These are phyloP conservation scores for Garra rufa DNA, from an alignment of 2,113 vertebrate species.

Conservation along the genomic window DNA sequence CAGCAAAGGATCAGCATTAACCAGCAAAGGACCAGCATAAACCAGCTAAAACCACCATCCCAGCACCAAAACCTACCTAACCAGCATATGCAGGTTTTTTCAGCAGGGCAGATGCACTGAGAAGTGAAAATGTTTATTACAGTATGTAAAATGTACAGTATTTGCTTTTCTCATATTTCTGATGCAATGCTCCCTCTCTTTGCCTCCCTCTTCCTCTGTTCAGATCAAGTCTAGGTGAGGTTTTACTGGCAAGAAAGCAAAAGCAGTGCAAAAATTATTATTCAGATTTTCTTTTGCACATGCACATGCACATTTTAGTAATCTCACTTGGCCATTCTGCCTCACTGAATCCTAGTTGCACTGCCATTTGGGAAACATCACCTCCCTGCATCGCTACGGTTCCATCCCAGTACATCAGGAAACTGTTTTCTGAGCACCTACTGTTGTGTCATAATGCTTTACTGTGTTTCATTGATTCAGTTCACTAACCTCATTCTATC, in stretches of 20 bases:
- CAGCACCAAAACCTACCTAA: no score
- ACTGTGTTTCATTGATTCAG: conserved; percentile 7
- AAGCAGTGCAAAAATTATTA: background rate
- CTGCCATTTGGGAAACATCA: background rate
- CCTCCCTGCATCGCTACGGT: background rate
- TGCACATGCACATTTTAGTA: no score
- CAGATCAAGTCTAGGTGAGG: background rate
- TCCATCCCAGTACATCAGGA: background rate
- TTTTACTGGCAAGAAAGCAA: background rate
- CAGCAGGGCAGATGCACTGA: background rate
- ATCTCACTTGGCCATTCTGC: no score
- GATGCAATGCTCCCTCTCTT: background rate
- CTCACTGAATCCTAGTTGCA: no score
- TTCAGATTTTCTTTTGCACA: no score
- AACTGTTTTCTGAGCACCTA: background rate
- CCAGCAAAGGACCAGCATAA: no score
- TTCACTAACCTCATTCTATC: conserved; percentile 18
- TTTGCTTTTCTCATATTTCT: conserved; percentile 3
- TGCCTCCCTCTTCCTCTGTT: background rate
- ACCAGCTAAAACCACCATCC: no score
- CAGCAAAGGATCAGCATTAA: no score
- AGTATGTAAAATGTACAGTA: background rate
- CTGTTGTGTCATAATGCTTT: conserved; percentile 25
- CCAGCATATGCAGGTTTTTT: no score
- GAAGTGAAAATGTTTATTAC: background rate